A percentile compares a stretch with the other conserved stretches of the same genome.
These are phyloP conservation scores for Maniola hyperantus DNA, from an alignment of 2,888 invertebrate genomes.

Conservation along the genomic window DNA sequence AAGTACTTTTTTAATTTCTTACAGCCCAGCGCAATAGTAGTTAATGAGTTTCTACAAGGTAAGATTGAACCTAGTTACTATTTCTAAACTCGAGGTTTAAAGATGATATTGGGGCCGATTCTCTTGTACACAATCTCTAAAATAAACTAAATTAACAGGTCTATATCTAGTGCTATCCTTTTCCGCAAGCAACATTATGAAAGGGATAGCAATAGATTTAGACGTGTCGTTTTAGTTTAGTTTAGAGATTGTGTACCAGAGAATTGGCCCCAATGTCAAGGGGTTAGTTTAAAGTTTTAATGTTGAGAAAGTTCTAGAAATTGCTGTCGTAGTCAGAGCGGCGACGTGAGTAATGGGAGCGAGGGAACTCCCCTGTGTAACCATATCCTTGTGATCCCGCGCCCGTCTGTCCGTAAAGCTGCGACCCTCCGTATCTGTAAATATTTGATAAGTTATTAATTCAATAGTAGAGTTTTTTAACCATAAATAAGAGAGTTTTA, in stretches of 20 bases:
- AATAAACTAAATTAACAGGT: too few relatives aligned
- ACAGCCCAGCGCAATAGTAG: constrained; percentile 19
- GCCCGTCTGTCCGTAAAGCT: constrained; percentile 86
- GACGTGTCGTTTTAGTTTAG: too few relatives aligned
- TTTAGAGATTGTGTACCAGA: too few relatives aligned
- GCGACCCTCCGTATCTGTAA: constrained; percentile 78
- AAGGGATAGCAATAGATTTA: too few relatives aligned
- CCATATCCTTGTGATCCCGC: constrained; percentile 84
- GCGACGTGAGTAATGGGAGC: constrained; percentile 83
- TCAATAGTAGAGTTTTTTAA: neutral
- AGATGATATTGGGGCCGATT: constrained; percentile 77
- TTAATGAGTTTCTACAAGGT: constrained; percentile 32
- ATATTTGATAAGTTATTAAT: neutral
- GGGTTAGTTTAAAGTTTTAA: constrained; percentile 42
- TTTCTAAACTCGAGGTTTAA: constrained; percentile 60
- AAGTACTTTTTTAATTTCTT: constrained; percentile 17
- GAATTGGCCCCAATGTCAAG: too few relatives aligned
- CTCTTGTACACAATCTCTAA: too few relatives aligned
- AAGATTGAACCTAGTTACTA: constrained; percentile 34
- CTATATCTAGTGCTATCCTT: too few relatives aligned
- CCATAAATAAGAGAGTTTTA: neutral
- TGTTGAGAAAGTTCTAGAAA: constrained; percentile 80
- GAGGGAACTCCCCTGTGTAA: constrained; percentile 74
- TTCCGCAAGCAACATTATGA: too few relatives aligned
- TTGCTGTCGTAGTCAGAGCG: constrained; percentile 91